Percentiles rank a stretch among this genome's conserved stretches.
Conservation (phyloP, 2,113 vertebrate genomes). For the Pardalotus punctatus region DNA sequence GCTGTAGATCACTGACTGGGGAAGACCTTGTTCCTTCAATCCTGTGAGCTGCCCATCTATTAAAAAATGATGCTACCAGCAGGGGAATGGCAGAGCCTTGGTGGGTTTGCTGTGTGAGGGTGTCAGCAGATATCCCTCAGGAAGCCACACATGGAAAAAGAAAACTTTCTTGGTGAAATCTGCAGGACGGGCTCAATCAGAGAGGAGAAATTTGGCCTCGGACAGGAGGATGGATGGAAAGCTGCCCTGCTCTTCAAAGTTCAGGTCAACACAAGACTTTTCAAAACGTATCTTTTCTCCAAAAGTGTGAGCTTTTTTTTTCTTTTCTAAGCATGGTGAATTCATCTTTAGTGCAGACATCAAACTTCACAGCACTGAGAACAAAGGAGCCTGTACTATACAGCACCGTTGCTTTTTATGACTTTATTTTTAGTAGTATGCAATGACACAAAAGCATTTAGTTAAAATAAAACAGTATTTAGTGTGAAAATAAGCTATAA, state of each 20-base stretch:
- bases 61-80: neutral
- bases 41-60: neutral
- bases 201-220: neutral
- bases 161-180: neutral
- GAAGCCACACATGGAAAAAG: neutral
- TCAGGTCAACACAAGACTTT: neutral
- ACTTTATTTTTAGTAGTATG: constrained; percentile 40
- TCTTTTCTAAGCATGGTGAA: neutral
- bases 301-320: neutral
- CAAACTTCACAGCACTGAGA: neutral
- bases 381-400: neutral
- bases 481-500: constrained; percentile 38
- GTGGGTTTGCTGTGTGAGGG: neutral
- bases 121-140: neutral
- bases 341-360: neutral
- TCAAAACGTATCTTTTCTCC: neutral
- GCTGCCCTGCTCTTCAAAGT: neutral
- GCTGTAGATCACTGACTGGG: neutral
- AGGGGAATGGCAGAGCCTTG: neutral
- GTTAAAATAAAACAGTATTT: constrained; percentile 54
- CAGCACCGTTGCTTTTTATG: neutral
- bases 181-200: neutral
- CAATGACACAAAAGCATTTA: constrained; percentile 28
- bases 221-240: neutral
- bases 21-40: neutral